Evolutionary conservation across 2,797 vertebrate species (phyloP).

Genomic region (Buceros bicornis): DNA sequence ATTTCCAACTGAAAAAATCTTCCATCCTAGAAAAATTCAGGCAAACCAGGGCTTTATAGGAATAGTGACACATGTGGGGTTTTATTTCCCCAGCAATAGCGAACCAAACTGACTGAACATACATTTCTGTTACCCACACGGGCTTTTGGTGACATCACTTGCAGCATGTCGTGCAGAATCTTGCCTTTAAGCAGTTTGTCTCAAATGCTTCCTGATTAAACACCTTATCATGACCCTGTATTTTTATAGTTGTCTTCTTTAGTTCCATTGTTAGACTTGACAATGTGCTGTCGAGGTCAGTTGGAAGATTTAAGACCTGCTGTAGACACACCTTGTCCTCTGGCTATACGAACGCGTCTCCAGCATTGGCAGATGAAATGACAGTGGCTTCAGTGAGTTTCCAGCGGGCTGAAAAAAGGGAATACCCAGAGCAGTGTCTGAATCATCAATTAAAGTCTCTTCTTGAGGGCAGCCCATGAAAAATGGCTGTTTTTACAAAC

Average conservation of each 20-base stretch:
- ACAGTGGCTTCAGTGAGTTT: background rate
- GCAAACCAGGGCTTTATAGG: fast-evolving
- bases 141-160: background rate
- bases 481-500: background rate
- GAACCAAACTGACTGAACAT: background rate
- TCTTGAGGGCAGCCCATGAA: background rate
- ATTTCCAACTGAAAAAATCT: background rate
- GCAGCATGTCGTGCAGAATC: background rate
- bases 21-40: background rate
- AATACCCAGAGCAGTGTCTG: background rate
- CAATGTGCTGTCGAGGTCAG: background rate
- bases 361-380: background rate
- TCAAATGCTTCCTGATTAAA: background rate
- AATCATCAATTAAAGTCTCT: background rate
- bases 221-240: background rate
- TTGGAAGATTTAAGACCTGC: background rate
- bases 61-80: fast-evolving
- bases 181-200: background rate
- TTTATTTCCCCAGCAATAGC: background rate
- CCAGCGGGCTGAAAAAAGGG: background rate
- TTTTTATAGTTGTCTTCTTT: background rate
- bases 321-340: background rate
- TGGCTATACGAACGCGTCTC: background rate
- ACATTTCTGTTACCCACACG: background rate
- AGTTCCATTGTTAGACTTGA: background rate